Conservation (phyloP, 2,113 vertebrate species). For the Hyla sarda region DNA sequence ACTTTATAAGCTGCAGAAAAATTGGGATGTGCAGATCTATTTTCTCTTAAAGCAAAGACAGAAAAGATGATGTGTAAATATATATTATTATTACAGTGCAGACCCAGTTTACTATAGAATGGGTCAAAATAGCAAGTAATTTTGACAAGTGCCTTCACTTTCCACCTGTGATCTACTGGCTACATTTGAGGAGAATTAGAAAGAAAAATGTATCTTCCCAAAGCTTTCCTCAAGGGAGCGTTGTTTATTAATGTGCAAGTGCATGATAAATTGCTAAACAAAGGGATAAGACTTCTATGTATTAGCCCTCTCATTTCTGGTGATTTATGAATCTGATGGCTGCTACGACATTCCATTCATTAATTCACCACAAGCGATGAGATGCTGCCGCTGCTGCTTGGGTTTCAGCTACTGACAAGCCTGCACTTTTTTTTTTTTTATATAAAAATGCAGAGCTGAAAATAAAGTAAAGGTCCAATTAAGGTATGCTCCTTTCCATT, state of each 20-base stretch:
- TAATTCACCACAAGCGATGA: constrained; percentile 84
- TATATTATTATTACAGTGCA: constrained; percentile 40
- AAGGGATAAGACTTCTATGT: constrained; percentile 82
- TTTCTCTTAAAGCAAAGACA: constrained; percentile 9
- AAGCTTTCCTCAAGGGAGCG: constrained; percentile 79
- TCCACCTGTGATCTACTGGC: constrained; percentile 75
- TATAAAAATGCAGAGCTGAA: constrained; percentile 61
- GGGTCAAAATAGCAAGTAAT: constrained; percentile 59
- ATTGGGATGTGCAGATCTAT: background rate
- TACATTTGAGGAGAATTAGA: constrained; percentile 81
- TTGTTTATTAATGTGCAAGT: constrained; percentile 86
- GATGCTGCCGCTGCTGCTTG: constrained; percentile 69
- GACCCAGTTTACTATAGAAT: constrained; percentile 58
- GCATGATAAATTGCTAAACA: constrained; percentile 87
- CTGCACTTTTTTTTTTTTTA: constrained; percentile 44
- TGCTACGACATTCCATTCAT: constrained; percentile 84
- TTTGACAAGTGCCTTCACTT: constrained; percentile 68
- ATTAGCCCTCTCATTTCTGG: constrained; percentile 89
- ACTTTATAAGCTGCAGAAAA: background rate
- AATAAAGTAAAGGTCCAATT: constrained; percentile 42
- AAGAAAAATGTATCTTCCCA: constrained; percentile 81
- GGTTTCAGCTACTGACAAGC: constrained; percentile 61
- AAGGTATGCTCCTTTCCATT: background rate
- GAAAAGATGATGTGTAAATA: constrained; percentile 48
- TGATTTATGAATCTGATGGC: constrained; percentile 94